Percentiles rank a stretch among this genome's conserved stretches.
These are phyloP conservation scores for Brenthis ino DNA, from an alignment of 2,888 invertebrate species.

Conservation along the genomic window DNA sequence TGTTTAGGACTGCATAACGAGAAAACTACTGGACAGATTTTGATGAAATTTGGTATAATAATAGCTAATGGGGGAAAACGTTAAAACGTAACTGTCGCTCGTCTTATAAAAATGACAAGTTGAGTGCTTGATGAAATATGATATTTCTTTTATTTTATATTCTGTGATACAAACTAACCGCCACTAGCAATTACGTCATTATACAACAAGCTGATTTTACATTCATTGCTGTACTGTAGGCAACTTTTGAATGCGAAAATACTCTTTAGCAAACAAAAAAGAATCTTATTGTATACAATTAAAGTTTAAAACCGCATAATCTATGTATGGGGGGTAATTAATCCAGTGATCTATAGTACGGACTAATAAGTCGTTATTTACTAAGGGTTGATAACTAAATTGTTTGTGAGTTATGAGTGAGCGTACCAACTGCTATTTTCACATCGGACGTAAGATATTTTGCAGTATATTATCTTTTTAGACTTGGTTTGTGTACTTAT, in stretches of 20 bases:
- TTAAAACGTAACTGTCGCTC: too few species aligned
- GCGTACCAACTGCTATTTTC: conserved; percentile 35
- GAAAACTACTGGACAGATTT: too few species aligned
- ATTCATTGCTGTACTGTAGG: conserved; percentile 30
- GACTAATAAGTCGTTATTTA: conserved; percentile 43
- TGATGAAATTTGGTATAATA: too few species aligned
- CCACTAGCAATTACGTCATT: conserved; percentile 40
- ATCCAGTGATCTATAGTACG: conserved; percentile 38
- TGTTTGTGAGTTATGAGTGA: conserved; percentile 23
- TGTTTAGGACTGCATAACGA: too few species aligned
- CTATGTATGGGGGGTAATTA: conserved; percentile 22
- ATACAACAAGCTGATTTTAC: conserved; percentile 37
- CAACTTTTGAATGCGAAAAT: conserved; percentile 19
- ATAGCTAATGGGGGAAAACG: too few species aligned
- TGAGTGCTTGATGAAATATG: background rate
- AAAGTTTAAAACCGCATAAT: conserved; percentile 21
- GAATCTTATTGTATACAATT: background rate
- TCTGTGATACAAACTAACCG: conserved; percentile 16
- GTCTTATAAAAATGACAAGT: background rate
- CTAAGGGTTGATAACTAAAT: conserved; percentile 43
- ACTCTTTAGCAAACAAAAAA: conserved; percentile 4
- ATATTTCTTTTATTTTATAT: conserved; percentile 17
- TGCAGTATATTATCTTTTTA: background rate
- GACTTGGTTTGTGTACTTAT: conserved; percentile 3
- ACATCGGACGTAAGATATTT: conserved; percentile 27